Base-by-base conservation (phyloP, 2,797 vertebrate genomes). In the Buceros bicornis region DNA sequence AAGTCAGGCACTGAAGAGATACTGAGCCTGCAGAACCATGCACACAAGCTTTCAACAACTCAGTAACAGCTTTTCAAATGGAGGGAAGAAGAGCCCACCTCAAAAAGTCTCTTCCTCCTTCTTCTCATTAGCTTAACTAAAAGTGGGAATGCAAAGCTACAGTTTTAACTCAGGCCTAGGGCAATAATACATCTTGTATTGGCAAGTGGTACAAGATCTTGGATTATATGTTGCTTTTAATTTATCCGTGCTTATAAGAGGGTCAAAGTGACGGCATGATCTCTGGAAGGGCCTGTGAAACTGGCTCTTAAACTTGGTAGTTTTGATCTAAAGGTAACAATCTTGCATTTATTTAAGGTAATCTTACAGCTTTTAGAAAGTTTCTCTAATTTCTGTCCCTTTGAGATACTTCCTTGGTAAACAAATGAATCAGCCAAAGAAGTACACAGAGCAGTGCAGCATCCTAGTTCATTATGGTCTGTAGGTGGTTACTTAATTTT, bases 61-160 rank as follows among this genome's bases (percentile, higher is more conserved):
- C 78, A 22, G 37, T 53, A 89, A 95, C 24, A 2, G 3, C 69
- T 87, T 62, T 47, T 83, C 64, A 94, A 57, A 88, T 86, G 72
- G 83, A 95, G 96, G 83, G 17, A 87, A 69, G 77, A 82, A 76
- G 50, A 96, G 6, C 74, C 45, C 65, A 78, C 82, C 87, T 74
- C 84, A 93, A 81, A 91, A 90, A 93, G 81, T 92, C 82, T 87
- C 94, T 96, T 94, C 65, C 69, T 89, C 71, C 83, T 82, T 33
- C 70, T 95, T 58, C 82, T 93, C 71, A 72, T 92, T 94, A 94
- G 19, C 79, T 80, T 91, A 83, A 87, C 24, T 80, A 58, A 90
- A 90, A 95, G 73, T 0, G 1, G 45, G 85, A 96, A 89, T 62
- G 78, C 72, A 65, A 89, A 93, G 56, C 64, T 77, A 48, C 64